phyloP scores from a whole-genome alignment of 1,140 invertebrate genomes.

The Mizuhopecten yessoensis region DNA sequence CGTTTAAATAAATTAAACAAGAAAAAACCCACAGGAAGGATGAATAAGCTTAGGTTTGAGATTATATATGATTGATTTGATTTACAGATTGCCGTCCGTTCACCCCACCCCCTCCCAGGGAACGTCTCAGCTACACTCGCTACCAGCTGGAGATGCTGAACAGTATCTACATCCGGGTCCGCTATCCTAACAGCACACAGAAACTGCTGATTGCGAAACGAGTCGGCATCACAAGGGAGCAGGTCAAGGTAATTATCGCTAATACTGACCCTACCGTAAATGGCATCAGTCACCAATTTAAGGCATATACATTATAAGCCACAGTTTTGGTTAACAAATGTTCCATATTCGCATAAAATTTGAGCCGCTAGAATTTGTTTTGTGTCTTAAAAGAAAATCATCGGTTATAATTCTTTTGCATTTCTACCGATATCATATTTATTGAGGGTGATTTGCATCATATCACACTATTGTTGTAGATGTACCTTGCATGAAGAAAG shows the following conservation, averaged over 20 bases:
- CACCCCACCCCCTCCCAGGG: conserved; percentile 75
- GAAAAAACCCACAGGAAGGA: too few species aligned
- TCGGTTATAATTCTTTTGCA: not conserved
- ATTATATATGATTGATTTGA: not conserved
- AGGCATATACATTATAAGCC: too few species aligned
- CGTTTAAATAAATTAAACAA: too few species aligned
- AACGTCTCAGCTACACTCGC: conserved; percentile 80
- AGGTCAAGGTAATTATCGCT: conserved; percentile 79
- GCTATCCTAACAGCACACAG: conserved; percentile 83
- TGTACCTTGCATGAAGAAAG: not conserved
- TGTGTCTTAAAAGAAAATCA: not conserved
- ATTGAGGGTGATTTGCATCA: not conserved
- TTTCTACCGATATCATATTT: not conserved
- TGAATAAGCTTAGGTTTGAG: too few species aligned
- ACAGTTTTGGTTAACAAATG: not conserved
- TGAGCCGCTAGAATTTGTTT: not conserved
- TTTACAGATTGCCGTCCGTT: conserved; percentile 75
- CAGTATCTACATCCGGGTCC: conserved; percentile 78
- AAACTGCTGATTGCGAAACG: conserved; percentile 82
- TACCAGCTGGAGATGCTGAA: conserved; percentile 82
- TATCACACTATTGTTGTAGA: not conserved
- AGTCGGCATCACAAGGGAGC: conserved; percentile 81
- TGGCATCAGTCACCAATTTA: too few species aligned
- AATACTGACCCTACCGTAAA: not conserved
- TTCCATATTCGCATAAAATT: not conserved